Base-by-base conservation (phyloP, 2,888 invertebrate genomes). In the Calameuta pallipes region DNA sequence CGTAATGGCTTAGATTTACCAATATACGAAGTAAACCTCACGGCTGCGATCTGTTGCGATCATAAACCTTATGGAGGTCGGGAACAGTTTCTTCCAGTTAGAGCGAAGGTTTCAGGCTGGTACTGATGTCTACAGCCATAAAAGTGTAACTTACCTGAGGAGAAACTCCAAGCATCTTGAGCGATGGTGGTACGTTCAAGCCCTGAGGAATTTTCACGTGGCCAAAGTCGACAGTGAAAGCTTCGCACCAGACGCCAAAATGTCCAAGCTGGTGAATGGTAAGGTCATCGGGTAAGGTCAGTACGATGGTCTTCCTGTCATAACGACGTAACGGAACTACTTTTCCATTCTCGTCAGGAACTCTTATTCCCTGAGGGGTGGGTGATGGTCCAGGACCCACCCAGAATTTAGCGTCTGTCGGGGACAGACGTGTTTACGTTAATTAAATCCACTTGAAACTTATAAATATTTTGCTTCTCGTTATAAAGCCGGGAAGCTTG, bases 201-300 rank as follows among this genome's bases (percentile, higher is more conserved):
- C 92, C 93, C 82, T 94, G 94, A 0, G 97, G 97, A 82, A 98
- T 94, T 83, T 93, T 90, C 75, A 98, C 94, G 92, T 98, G 97
- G 0, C 97, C 98, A 90, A 98, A 98, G 93, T 98, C 96, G 74
- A 98, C 97, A 73, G 97, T 96, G 93, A 97, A 98, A 11, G 97
- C 96, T 91, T 97, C 97, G 91, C 98, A 98, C 97, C 98, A 98
- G 81, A 98, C 95, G 35, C 96, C 97, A 91, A 98, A 97, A 93
- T 97, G 97, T 1, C 97, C 98, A 89, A 98, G 96, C 92, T 98
- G 97, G 91, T 97, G 97, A 75, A 98, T 95, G 6, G 98, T 98
- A 89, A 98, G 93, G 89, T 97, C 97, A 83, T 95, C 96, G 0
- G 98, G 98, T 82, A 98, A 92, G 0, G 97, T 97, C 68, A 98